Evolutionary conservation across 2,888 invertebrate genomes (phyloP).

Genomic region (Diaperis boleti): DNA sequence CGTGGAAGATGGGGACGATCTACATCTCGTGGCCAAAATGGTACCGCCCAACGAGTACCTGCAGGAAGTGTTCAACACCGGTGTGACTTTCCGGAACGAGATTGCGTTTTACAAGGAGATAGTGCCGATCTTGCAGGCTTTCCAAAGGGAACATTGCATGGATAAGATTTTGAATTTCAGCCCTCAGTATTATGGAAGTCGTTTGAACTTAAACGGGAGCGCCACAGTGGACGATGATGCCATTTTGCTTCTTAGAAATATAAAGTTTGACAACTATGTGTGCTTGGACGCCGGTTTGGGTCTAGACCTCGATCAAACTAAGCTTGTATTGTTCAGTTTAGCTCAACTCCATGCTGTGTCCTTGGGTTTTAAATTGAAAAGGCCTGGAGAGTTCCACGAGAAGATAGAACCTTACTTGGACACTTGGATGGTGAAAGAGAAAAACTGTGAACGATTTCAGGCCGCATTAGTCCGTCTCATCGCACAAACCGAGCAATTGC

Average conservation of each 20-base stretch:
- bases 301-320: conserved; percentile 33
- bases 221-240: conserved; percentile 29
- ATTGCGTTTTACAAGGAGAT: conserved; percentile 39
- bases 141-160: conserved; percentile 34
- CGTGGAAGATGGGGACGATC: neutral
- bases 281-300: too few relatives aligned
- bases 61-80: conserved; percentile 37
- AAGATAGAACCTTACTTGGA: neutral
- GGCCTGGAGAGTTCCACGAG: neutral
- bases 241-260: conserved; percentile 43
- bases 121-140: conserved; percentile 26
- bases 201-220: conserved; percentile 20
- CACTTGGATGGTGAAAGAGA: neutral
- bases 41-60: conserved; percentile 36
- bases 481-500: neutral
- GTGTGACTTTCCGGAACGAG: conserved; percentile 41
- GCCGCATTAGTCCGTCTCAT: neutral
- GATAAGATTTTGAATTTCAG: conserved; percentile 33
- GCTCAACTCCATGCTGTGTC: conserved; percentile 38
- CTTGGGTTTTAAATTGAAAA: conserved; percentile 8
- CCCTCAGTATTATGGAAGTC: conserved; percentile 39
- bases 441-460: too few relatives aligned
- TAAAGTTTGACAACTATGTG: too few relatives aligned
- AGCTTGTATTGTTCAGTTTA: conserved; percentile 27
- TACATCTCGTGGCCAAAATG: conserved; percentile 39